Evolutionary conservation across 2,888 invertebrate genomes (phyloP).

Genomic region (Scaptomyza flava): DNA sequence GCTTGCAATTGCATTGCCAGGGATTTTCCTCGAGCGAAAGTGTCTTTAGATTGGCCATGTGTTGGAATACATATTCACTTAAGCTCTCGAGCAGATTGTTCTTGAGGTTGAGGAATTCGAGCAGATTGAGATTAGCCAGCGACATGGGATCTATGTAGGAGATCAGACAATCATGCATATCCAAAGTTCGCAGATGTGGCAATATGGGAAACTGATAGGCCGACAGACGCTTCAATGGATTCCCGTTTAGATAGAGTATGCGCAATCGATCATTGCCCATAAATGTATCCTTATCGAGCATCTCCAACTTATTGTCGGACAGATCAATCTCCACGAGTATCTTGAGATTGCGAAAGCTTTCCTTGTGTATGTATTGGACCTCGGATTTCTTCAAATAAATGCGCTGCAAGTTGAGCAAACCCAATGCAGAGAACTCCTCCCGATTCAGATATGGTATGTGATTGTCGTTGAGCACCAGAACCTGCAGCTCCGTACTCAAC

Average conservation of each 20-base stretch:
- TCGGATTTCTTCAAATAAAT: constrained; percentile 91
- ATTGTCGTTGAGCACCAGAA: constrained; percentile 93
- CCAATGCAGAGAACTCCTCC: constrained; percentile 91
- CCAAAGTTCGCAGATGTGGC: constrained; percentile 91
- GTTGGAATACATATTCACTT: constrained; percentile 88
- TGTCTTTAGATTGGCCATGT: constrained; percentile 91
- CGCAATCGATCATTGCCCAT: constrained; percentile 93
- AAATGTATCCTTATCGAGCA: constrained; percentile 91
- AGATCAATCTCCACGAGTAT: constrained; percentile 95
- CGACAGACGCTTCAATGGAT: constrained; percentile 90
- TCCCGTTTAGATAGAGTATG: constrained; percentile 91
- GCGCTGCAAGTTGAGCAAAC: constrained; percentile 93
- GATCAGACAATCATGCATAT: constrained; percentile 92
- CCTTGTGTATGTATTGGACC: constrained; percentile 90
- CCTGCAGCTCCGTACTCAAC: constrained; percentile 89
- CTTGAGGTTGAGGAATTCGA: constrained; percentile 92
- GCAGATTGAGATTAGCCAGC: constrained; percentile 89
- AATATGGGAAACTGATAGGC: constrained; percentile 92
- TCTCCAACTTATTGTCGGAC: constrained; percentile 91
- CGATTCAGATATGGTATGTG: constrained; percentile 90
- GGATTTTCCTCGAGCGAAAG: constrained; percentile 93
- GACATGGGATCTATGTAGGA: constrained; percentile 90
- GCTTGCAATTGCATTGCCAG: constrained; percentile 95
- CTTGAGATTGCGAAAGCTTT: constrained; percentile 93
- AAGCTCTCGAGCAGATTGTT: constrained; percentile 91